Evolutionary conservation across 2,113 vertebrate species (phyloP), one percentile per base, ranked within the genome.

Genomic region (Saguinus imperator): DNA sequence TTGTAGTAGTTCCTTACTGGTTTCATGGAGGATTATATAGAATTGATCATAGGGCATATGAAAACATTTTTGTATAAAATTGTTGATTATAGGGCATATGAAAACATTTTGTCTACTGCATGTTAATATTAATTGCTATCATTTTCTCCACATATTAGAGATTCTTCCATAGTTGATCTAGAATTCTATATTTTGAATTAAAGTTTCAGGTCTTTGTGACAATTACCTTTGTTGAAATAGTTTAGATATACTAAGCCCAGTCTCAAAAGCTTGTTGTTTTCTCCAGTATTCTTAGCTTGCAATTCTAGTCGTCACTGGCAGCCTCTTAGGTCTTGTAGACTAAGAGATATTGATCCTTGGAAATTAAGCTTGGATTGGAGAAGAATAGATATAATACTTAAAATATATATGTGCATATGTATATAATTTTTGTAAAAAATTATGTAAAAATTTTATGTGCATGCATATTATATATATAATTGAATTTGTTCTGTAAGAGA

Each of bases 101-200:
- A 73, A 87, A 81, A 35, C n/a, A 23, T 25, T 91, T 79, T 91
- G 70, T 84, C 75, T 77, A 66, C 37, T 50, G 55, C 4, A 16
- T 91, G 40, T 64, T 91, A 79, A 45, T 88, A 75, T n/a, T 89
- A 77, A 68, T 5, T 84, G 91, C 81, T 68, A 8, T 86, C 37
- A 94, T 55, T 76, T 95, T 40, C 12, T 95, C 45, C n/a, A 48
- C 48, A 48, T 48, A 12, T 48, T 48, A 48, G 48, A 48, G 48
- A 48, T 48, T 48, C 35, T 37, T 9, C n/a, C 20, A 29, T 91
- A 20, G 50, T 79, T 93, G 70, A 40, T 73, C 35, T 29, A 10
- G 40, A 95, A 72, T 89, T 79, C 52, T n/a, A 75, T 79, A 66
- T 79, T 92, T 92, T 70, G 57, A 91, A 70, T 35, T 81, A 84